Conservation (phyloP, 2,888 invertebrate species). For the Mesorhabditis spiculigera region DNA sequence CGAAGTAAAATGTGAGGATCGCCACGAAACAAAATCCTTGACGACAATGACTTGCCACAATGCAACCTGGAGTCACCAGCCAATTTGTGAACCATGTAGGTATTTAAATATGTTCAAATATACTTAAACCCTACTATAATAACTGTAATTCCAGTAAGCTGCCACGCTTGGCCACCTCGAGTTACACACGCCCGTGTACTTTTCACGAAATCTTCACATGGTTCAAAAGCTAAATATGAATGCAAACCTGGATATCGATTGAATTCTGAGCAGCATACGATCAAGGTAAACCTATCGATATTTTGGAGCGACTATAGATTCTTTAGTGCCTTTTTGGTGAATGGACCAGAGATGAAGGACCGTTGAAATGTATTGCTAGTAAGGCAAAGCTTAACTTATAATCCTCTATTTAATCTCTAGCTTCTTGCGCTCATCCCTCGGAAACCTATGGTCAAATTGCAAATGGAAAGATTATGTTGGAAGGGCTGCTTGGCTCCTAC, state of each 20-base stretch:
- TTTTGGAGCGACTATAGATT: no score
- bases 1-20: conserved; percentile 78
- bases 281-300: not conserved
- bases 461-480: conserved; percentile 60
- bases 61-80: conserved; percentile 61
- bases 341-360: conserved; percentile 67
- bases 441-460: conserved; percentile 53
- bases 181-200: conserved; percentile 92
- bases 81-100: conserved; percentile 61
- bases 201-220: conserved; percentile 94
- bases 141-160: conserved; percentile 65
- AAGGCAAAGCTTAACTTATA: conserved; percentile 10
- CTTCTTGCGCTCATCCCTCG: conserved; percentile 54
- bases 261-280: not conserved
- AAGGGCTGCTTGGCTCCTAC: conserved; percentile 61
- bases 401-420: conserved; percentile 25
- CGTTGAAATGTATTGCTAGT: conserved; percentile 52
- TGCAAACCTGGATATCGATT: conserved; percentile 24
- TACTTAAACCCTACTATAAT: no score
- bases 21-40: conserved; percentile 58
- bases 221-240: conserved; percentile 74
- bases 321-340: conserved; percentile 81
- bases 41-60: conserved; percentile 59
- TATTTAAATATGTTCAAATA: not conserved
- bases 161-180: conserved; percentile 76